Base-by-base conservation (phyloP, 2,797 vertebrate genomes). In the Diplodus puntazzo region DNA sequence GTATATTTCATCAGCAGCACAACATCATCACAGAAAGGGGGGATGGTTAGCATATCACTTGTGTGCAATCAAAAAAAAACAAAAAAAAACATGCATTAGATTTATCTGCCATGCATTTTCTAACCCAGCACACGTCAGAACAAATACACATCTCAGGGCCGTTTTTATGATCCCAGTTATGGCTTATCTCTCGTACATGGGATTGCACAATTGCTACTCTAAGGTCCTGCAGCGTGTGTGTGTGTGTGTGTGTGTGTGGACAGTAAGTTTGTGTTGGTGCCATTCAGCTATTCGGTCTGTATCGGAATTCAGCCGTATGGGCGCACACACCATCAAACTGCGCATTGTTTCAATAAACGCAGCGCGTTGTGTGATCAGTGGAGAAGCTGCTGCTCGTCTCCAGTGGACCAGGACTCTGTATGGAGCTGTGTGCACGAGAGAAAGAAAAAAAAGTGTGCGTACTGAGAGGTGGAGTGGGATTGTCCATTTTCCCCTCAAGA, bases 391-490 rank as follows among this genome's bases (percentile, higher is more conserved):
- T 77, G 78, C 91, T 87, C 82, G 87, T 80, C 87, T 91, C 82
- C 88, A 85, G 83, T 80, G 90, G 87, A 92, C 78, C 88, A 87
- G 84, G 84, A 75, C 87, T 90, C 76, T 92, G 67, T 84, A 78
- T 82, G 87, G 87, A 91, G 87, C 89, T 94, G 91, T 93, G 92
- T 92, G 90, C 88, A 86, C 91, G 2, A 90, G 92, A n/a, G n/a
- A n/a, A n/a, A n/a, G n/a, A n/a, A n/a, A n/a, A n/a, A 94, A 92
- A 92, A 88, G 89, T 91, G 90, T 85, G 86, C 90, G 84, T 63
- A 89, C 78, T 85, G 89, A 78, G 89, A 86, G n/a, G 77, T 82
- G 80, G 85, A 30, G 27, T n/a, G 88, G 87, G 90, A 88, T 90
- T 93, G 95, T 92, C 92, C 89, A 91, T 88, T 91, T 93, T 90